These are phyloP conservation scores for Dolomedes plantarius DNA, from an alignment of 2,888 invertebrate species.

Conservation along the genomic window DNA sequence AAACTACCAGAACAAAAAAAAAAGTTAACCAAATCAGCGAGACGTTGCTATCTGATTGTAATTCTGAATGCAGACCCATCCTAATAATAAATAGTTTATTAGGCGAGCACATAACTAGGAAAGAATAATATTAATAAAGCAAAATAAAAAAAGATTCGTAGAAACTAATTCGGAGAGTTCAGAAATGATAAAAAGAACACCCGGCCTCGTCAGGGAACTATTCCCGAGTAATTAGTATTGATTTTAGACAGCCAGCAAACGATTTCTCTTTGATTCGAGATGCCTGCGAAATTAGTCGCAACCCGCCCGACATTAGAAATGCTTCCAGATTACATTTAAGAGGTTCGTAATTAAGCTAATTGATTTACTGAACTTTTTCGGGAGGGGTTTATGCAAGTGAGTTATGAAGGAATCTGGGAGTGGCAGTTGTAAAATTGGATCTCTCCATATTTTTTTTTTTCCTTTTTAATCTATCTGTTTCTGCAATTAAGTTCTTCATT, in stretches of 20 bases:
- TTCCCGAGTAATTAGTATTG: not conserved
- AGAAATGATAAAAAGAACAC: not conserved
- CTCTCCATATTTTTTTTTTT: not conserved
- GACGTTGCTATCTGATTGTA: too few species aligned
- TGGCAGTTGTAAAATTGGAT: not conserved
- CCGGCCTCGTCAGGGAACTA: not conserved
- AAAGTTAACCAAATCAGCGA: too few species aligned
- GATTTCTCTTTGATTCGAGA: not conserved
- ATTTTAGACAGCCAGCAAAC: not conserved
- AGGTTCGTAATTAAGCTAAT: conserved; percentile 12
- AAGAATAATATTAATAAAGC: too few species aligned
- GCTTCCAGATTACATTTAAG: conserved; percentile 3
- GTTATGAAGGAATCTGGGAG: not conserved
- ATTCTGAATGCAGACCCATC: not conserved
- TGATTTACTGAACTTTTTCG: conserved; percentile 5
- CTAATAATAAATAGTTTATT: not conserved
- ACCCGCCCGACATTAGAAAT: not conserved
- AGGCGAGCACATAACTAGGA: not conserved
- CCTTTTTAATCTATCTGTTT: not conserved
- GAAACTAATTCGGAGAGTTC: not conserved
- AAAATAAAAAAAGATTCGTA: not conserved
- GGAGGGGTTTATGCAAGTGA: not conserved
- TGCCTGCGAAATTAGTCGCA: not conserved
- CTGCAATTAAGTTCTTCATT: too few species aligned
- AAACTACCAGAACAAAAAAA: too few species aligned